Evolutionary conservation across 2,113 vertebrate species (phyloP), one percentile per base, ranked within the genome.

Genomic region (Hydrolagus affinis): DNA sequence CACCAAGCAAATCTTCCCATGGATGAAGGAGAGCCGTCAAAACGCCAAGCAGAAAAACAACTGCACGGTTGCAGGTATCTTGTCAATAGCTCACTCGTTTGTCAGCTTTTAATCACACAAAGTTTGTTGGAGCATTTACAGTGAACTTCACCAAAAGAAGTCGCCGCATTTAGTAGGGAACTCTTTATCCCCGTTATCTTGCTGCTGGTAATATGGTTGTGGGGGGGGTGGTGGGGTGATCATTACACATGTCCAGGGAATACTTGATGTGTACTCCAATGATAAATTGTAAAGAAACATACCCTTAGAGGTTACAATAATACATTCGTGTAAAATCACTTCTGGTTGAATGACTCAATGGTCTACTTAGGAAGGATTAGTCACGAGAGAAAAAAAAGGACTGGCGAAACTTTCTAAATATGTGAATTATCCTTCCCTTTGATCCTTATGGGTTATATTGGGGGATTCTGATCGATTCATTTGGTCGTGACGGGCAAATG

Each of bases 21-120:
- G 97, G 97, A 99, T 99, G 97, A 99, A 99, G 90, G 97, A 99
- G 91, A 96, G 93, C 28, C 93, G 97, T 57, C 96, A 97, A 90
- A 98, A 98, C 89, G 91, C 97, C 62, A 99, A 99, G 89, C 97
- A 97, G 92, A 99, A 99, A 93, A 91, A 90, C 93, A 95, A 88
- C 93, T 96, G 96, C 91, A 88, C 95, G 88, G 88, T 94, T 86
- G 91, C 96, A 98, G 97, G 97, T 99, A 97, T 90, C 86, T 80
- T 75, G 44, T 72, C 14, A 60, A 32, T 19, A 30, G 12, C 56
- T 70, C 59, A 28, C 59, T 44, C 44, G 70, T 80, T 28, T 80
- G 25, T 83, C 25, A 32, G 19, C 15, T 80, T 66, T 68, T 10
- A 83, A 32, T 19, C 23, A 28, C 25, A 19, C 2, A 0, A n/a